phyloP scores from a whole-genome alignment of 2,888 invertebrate genomes.

The Cacoxenus indagator region DNA sequence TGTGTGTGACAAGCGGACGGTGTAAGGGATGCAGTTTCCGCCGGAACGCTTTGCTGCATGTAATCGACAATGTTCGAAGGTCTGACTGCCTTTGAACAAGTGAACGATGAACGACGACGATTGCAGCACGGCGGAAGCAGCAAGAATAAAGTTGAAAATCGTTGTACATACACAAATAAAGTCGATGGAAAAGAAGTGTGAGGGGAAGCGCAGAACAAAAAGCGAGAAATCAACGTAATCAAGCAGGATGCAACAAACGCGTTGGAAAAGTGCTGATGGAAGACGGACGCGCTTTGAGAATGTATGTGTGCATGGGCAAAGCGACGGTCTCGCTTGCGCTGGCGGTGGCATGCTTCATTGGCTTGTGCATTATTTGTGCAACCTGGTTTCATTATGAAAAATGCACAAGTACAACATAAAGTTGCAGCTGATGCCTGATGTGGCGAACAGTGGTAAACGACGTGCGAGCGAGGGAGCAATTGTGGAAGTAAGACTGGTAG shows the following conservation, averaged over 20 bases:
- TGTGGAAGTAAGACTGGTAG: background rate
- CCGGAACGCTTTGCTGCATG: background rate
- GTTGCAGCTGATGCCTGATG: constrained; percentile 53
- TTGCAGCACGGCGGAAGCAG: background rate
- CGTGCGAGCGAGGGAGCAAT: too few relatives aligned
- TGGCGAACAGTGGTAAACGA: background rate
- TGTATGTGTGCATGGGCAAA: background rate
- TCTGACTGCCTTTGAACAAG: background rate
- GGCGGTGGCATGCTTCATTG: constrained; percentile 61
- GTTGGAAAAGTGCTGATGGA: background rate
- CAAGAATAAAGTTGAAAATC: constrained; percentile 51
- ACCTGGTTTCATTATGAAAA: constrained; percentile 64
- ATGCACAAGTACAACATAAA: constrained; percentile 58
- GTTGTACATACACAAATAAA: constrained; percentile 40
- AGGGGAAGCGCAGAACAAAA: background rate
- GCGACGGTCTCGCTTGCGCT: constrained; percentile 24
- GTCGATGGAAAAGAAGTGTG: background rate
- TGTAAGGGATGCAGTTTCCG: background rate
- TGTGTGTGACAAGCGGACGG: background rate
- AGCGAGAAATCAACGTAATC: constrained; percentile 19
- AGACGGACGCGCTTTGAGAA: background rate
- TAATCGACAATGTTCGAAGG: constrained; percentile 25
- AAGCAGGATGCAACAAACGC: too few relatives aligned
- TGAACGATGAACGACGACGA: background rate
- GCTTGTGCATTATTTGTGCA: constrained; percentile 65